phyloP scores from a whole-genome alignment of 2,888 invertebrate genomes.

The Melanotus villosus region DNA sequence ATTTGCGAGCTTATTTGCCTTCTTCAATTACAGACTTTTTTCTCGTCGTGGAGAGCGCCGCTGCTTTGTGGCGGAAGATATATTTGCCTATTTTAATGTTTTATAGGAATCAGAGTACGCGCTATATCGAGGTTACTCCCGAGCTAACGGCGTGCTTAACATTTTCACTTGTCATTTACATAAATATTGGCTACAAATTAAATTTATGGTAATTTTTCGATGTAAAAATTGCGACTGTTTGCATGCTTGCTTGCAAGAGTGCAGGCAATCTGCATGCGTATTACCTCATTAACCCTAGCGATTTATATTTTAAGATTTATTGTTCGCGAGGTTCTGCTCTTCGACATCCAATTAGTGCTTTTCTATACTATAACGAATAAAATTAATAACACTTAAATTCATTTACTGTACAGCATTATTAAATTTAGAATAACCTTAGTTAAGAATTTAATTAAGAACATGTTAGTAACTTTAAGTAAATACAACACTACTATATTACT shows the following conservation, averaged over 20 bases:
- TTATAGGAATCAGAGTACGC: constrained; percentile 31
- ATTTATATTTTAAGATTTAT: constrained; percentile 29
- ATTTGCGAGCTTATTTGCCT: constrained; percentile 48
- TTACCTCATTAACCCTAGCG: constrained; percentile 25
- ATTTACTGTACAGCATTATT: neutral
- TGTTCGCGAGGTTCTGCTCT: neutral
- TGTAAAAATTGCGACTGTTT: constrained; percentile 25
- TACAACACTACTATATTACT: too few species aligned
- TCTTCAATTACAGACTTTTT: constrained; percentile 44
- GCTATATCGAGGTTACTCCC: constrained; percentile 30
- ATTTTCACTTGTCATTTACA: constrained; percentile 45
- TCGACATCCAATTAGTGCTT: constrained; percentile 8
- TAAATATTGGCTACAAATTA: constrained; percentile 48
- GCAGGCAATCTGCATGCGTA: constrained; percentile 27
- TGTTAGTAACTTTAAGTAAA: too few species aligned
- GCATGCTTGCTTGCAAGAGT: constrained; percentile 14
- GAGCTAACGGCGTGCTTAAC: constrained; percentile 38
- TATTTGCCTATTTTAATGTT: constrained; percentile 43
- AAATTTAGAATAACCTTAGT: too few species aligned
- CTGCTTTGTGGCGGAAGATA: constrained; percentile 35
- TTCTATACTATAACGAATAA: neutral
- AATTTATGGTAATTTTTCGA: constrained; percentile 44
- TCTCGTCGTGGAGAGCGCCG: constrained; percentile 18
- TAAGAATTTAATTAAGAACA: too few species aligned
- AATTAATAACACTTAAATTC: neutral